phyloP scores from a whole-genome alignment of 2,113 vertebrate genomes.

The Oenanthe oenanthe region DNA sequence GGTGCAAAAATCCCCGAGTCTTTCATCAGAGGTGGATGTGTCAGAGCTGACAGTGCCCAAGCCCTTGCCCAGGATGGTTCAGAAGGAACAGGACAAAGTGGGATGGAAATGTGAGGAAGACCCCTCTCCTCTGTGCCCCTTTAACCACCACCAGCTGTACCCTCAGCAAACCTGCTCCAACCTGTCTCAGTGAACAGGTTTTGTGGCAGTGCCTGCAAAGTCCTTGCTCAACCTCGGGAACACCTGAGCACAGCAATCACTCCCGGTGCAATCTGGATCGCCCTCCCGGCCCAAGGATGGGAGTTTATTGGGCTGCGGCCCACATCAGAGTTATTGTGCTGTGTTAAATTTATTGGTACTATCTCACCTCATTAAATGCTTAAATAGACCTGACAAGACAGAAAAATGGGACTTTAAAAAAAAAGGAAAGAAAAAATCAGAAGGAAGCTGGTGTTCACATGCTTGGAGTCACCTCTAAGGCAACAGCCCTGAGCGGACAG shows the following conservation, averaged over 20 bases:
- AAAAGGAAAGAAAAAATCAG: neutral
- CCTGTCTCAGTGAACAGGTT: neutral
- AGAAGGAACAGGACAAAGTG: fast-evolving
- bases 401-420: slow-evolving; percentile 68
- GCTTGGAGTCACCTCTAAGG: slow-evolving; percentile 63
- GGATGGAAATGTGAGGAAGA: fast-evolving
- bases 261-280: slow-evolving; percentile 47
- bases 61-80: neutral
- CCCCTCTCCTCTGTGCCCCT: neutral
- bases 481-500: neutral
- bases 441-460: slow-evolving; percentile 28
- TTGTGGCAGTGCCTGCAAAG: slow-evolving; percentile 40
- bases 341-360: slow-evolving; percentile 79
- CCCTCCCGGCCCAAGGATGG: slow-evolving; percentile 58
- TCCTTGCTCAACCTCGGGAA: slow-evolving; percentile 72
- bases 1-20: neutral
- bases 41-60: neutral
- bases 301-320: slow-evolving; percentile 73
- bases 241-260: slow-evolving; percentile 62
- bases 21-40: neutral
- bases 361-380: slow-evolving; percentile 81
- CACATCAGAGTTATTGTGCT: slow-evolving; percentile 75
- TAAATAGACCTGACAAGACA: slow-evolving; percentile 81
- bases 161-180: neutral
- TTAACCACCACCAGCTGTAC: neutral